These are phyloP conservation scores for Miltochrista miniata DNA, from an alignment of 2,888 invertebrate species.

Conservation along the genomic window DNA sequence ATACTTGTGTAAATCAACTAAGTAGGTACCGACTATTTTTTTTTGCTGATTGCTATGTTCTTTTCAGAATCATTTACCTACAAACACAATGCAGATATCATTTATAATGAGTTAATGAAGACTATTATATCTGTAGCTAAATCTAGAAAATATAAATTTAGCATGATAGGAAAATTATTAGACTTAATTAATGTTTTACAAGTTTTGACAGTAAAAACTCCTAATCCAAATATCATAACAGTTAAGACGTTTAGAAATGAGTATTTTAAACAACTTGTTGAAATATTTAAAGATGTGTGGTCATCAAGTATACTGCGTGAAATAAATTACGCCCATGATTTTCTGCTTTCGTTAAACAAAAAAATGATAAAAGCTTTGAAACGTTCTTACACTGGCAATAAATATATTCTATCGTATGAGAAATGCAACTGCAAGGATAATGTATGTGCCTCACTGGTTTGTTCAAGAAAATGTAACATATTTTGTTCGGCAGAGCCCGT, in stretches of 20 bases:
- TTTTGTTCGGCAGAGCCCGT: constrained; percentile 53
- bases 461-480: constrained; percentile 52
- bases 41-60: no score
- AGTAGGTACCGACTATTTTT: no score
- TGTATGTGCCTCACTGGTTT: constrained; percentile 47
- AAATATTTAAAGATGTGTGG: constrained; percentile 48
- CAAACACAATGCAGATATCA: constrained; percentile 1
- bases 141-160: not conserved
- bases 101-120: not conserved
- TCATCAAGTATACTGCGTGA: constrained; percentile 22
- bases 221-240: constrained; percentile 24
- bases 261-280: constrained; percentile 45
- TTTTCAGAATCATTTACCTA: constrained; percentile 1
- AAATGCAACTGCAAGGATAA: constrained; percentile 55
- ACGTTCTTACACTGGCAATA: constrained; percentile 57
- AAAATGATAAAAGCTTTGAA: constrained; percentile 60
- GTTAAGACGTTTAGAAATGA: constrained; percentile 48
- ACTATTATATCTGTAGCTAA: not conserved
- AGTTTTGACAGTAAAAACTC: constrained; percentile 31
- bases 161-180: not conserved
- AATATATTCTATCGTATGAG: constrained; percentile 14
- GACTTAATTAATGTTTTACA: constrained; percentile 44
- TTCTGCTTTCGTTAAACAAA: constrained; percentile 50
- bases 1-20: no score
- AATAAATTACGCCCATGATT: constrained; percentile 46